Evolutionary conservation across 2,888 invertebrate species (phyloP), one percentile per base, ranked within the genome.

Genomic region (Apotomis turbidana): DNA sequence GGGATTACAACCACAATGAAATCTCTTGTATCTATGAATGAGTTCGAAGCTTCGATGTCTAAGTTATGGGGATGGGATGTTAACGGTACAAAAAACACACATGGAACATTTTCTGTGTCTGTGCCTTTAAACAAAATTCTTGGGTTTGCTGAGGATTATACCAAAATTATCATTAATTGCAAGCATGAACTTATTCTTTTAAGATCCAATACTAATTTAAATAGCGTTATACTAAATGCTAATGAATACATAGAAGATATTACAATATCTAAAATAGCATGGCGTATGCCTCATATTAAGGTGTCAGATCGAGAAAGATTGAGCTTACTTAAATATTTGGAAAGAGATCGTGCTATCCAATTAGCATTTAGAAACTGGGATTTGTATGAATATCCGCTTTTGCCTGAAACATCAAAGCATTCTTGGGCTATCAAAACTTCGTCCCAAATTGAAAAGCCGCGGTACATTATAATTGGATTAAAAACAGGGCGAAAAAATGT

Each of bases 321-420:
- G 8, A 5, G 6, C 4, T 27, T 55, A 41, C 44, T 55, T 10
- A 55, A 68, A 71, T n/a, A 71, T 27, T 74, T 76, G 68, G 77
- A 77, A 71, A 77, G 69, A 83, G 84, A 78, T 77, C 81, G 64
- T 78, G 81, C 60, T 70, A 82, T 64, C 76, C 81, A 64, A 74
- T 77, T 75, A 46, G 68, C 64, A 78, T 85, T 81, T 74, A 74
- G 86, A 64, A 81, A 81, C 62, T 87, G 85, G 85, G 85, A 86
- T 67, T 70, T 87, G 36, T 81, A 84, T 71, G 83, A 84, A 75
- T 85, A 84, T 77, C 85, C 85, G 0, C 46, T 79, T 61, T 70
- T 87, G 70, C 84, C 81, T 8, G 75, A 71, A 70, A 82, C 82
- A 57, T 74, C 74, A 61, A 77, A 82, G 72, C 77, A 83, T 64